These are phyloP conservation scores for Phortica magna DNA, from an alignment of 2,888 invertebrate genomes.

Conservation along the genomic window DNA sequence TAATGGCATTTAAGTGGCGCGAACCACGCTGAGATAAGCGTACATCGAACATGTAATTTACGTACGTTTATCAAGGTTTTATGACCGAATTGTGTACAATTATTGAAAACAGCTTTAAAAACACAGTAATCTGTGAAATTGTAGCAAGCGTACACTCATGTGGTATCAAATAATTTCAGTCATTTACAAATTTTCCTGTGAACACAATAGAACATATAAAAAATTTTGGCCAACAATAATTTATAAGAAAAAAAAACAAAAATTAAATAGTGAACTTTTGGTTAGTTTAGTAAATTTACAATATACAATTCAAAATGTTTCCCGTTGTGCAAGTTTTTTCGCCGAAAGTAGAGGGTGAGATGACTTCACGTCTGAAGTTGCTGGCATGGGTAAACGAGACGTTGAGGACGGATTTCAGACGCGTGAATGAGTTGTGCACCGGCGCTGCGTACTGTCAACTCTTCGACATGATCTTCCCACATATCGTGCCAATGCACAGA, in stretches of 20 bases:
- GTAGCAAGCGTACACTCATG: too few relatives aligned
- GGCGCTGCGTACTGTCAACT: conserved; percentile 14
- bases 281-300: neutral
- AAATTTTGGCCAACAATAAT: neutral
- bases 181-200: too few relatives aligned
- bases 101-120: too few relatives aligned
- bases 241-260: neutral
- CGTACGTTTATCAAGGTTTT: too few relatives aligned
- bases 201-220: too few relatives aligned
- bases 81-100: too few relatives aligned
- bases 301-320: neutral
- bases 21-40: neutral
- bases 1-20: conserved; percentile 64
- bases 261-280: neutral
- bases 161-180: too few relatives aligned
- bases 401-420: neutral
- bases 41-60: too few relatives aligned
- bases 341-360: neutral
- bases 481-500: neutral
- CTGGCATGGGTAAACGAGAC: neutral
- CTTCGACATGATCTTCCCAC: neutral
- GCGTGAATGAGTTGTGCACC: neutral
- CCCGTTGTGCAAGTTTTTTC: neutral
- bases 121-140: too few relatives aligned
- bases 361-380: neutral